Evolutionary conservation across 2,113 vertebrate genomes (phyloP).

Genomic region (Larimichthys crocea): DNA sequence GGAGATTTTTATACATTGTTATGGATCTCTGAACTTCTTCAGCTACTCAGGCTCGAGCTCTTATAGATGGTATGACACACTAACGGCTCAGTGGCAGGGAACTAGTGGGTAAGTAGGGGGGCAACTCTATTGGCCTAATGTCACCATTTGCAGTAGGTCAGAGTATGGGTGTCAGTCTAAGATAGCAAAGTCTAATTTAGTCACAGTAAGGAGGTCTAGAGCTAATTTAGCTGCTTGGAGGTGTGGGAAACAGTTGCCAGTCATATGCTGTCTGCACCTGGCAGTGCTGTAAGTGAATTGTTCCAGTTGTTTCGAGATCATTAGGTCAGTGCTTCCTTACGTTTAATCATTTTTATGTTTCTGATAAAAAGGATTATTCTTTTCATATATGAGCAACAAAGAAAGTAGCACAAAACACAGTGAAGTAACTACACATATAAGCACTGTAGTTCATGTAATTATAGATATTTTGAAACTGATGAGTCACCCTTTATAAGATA

Average conservation of each 20-base stretch:
- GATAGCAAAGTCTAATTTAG: slow-evolving; percentile 80
- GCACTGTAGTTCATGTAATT: neutral
- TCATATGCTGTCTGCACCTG: slow-evolving; percentile 78
- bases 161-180: slow-evolving; percentile 48
- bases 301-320: slow-evolving; percentile 58
- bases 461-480: neutral
- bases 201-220: slow-evolving; percentile 65
- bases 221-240: slow-evolving; percentile 67
- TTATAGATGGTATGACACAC: neutral
- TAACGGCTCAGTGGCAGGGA: neutral
- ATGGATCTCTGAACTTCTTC: neutral
- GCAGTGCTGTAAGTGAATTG: slow-evolving; percentile 33
- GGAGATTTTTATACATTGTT: neutral
- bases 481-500: neutral
- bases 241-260: slow-evolving; percentile 84
- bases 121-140: slow-evolving; percentile 54
- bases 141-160: slow-evolving; percentile 65
- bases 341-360: neutral
- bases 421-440: neutral
- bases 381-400: neutral
- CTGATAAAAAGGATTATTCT: neutral
- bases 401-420: neutral
- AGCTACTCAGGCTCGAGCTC: neutral
- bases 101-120: slow-evolving; percentile 22
- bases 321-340: slow-evolving; percentile 6